Conservation (phyloP, 2,797 vertebrate genomes). For the Synanceia verrucosa region DNA sequence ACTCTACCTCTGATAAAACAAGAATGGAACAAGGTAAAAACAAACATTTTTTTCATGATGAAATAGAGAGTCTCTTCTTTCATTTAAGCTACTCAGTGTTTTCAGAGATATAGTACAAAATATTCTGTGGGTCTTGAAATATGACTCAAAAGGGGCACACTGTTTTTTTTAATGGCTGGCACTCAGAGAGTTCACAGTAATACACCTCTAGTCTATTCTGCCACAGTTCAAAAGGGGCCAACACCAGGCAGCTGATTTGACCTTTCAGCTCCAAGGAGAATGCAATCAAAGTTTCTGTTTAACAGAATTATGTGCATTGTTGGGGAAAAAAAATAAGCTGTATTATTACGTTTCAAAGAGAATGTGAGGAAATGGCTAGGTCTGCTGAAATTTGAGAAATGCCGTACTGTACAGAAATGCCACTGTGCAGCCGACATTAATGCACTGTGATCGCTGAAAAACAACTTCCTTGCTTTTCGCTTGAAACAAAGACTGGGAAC, state of each 20-base stretch:
- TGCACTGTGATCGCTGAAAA: not conserved
- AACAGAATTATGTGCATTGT: not conserved
- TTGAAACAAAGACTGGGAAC: slow-evolving; percentile 4
- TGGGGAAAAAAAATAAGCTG: not conserved
- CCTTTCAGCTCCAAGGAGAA: not conserved
- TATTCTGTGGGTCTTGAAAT: too few species aligned
- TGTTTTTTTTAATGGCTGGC: too few species aligned
- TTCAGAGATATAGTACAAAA: too few species aligned
- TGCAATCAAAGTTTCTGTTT: not conserved
- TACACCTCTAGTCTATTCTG: not conserved
- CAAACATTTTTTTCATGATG: too few species aligned
- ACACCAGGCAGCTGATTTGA: not conserved
- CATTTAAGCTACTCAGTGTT: too few species aligned
- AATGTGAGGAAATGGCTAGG: not conserved
- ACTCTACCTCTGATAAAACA: too few species aligned
- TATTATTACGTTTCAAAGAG: not conserved
- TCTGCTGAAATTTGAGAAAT: not conserved
- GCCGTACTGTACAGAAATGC: not conserved
- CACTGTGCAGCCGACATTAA: not conserved
- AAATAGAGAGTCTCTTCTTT: too few species aligned
- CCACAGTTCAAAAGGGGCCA: not conserved
- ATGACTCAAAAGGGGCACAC: too few species aligned
- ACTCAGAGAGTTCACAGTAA: too few species aligned
- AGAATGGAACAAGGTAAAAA: too few species aligned
- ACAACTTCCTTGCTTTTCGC: not conserved